These are phyloP conservation scores for Drosophila merina DNA, from an alignment of 2,888 invertebrate genomes.

Conservation along the genomic window DNA sequence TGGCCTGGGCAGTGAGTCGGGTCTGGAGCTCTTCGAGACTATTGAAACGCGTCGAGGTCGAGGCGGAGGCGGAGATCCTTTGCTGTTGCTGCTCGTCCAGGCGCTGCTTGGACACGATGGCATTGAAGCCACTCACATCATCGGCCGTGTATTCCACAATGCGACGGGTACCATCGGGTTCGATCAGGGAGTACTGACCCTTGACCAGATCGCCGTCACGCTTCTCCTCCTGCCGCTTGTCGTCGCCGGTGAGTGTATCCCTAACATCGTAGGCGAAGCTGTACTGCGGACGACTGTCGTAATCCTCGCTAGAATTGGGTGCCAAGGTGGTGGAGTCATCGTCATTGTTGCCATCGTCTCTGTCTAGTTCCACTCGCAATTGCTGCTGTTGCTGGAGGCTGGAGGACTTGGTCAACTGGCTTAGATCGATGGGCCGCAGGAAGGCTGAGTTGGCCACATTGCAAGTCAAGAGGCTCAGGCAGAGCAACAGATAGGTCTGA, in stretches of 20 bases:
- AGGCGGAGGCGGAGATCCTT: slow-evolving; percentile 42
- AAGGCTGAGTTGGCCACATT: slow-evolving; percentile 67
- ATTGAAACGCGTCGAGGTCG: slow-evolving; percentile 74
- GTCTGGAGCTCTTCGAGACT: slow-evolving; percentile 78
- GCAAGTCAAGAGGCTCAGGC: slow-evolving; percentile 71
- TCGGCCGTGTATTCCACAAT: slow-evolving; percentile 85
- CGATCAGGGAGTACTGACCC: slow-evolving; percentile 84
- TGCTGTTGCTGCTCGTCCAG: slow-evolving; percentile 62
- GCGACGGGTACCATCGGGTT: slow-evolving; percentile 85
- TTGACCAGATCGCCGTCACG: slow-evolving; percentile 86
- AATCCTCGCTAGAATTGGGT: slow-evolving; percentile 83
- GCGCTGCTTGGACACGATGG: slow-evolving; percentile 84
- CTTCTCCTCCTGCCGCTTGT: slow-evolving; percentile 85
- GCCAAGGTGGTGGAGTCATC: slow-evolving; percentile 62
- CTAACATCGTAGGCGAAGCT: slow-evolving; percentile 85
- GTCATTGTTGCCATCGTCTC: slow-evolving; percentile 47
- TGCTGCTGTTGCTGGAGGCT: slow-evolving; percentile 51
- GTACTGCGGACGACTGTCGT: slow-evolving; percentile 84
- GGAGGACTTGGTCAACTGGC: slow-evolving; percentile 65
- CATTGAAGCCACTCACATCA: slow-evolving; percentile 85
- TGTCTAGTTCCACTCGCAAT: slow-evolving; percentile 48
- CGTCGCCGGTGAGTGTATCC: slow-evolving; percentile 85
- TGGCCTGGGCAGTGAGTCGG: slow-evolving; percentile 79
- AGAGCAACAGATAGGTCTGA: slow-evolving; percentile 72
- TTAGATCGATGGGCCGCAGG: slow-evolving; percentile 77